phyloP scores from a whole-genome alignment of 2,888 invertebrate species.

The Nomada hirtipes region DNA sequence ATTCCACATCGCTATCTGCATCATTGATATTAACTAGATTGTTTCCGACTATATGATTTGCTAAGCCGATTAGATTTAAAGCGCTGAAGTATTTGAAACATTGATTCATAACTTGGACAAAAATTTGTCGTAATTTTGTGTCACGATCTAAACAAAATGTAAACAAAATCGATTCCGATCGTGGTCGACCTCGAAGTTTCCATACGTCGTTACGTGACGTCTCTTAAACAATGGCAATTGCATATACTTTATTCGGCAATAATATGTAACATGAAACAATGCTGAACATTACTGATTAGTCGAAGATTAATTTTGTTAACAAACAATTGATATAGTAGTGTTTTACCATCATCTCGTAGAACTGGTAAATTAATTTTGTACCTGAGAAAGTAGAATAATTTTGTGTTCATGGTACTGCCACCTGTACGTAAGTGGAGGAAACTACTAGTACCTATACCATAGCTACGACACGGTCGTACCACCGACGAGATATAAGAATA shows the following conservation, averaged over 20 bases:
- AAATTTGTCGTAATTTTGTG: slow-evolving; percentile 7
- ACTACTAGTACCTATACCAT: no score
- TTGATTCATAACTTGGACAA: slow-evolving; percentile 53
- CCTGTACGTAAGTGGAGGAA: no score
- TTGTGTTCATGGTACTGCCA: no score
- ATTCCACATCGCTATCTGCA: slow-evolving; percentile 62
- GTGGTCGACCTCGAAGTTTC: neutral
- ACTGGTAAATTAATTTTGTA: no score
- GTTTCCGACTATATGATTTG: slow-evolving; percentile 53
- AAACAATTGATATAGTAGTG: neutral
- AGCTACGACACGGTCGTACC: no score
- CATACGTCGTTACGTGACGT: neutral
- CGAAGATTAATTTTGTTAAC: neutral
- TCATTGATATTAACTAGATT: slow-evolving; percentile 5
- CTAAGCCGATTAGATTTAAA: slow-evolving; percentile 62
- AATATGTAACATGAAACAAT: neutral
- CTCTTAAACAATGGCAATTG: neutral
- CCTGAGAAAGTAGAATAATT: no score
- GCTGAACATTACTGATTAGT: neutral
- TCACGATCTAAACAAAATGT: slow-evolving; percentile 12
- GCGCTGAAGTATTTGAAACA: slow-evolving; percentile 63
- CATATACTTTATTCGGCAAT: no score
- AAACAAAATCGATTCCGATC: neutral
- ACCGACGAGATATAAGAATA: no score
- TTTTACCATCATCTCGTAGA: neutral